phyloP scores from a whole-genome alignment of 1,140 invertebrate species.

The Drosophila sulfurigaster region DNA sequence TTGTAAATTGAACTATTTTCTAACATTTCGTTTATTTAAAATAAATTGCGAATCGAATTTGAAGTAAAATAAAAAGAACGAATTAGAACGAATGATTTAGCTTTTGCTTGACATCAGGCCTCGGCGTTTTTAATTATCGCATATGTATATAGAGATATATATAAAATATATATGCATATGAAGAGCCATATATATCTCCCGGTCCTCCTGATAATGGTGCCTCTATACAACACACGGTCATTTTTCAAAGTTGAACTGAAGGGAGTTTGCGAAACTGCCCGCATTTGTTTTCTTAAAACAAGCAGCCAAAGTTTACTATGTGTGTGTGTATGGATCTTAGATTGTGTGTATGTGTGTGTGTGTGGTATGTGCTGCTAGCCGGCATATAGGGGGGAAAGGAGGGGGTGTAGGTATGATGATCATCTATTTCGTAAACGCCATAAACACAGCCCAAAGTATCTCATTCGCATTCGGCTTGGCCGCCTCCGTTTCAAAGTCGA shows the following conservation, averaged over 20 bases:
- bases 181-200: slow-evolving; percentile 3
- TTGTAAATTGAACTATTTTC: slow-evolving; percentile 58
- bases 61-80: slow-evolving; percentile 38
- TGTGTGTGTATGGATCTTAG: slow-evolving; percentile 12
- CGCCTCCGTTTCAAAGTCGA: slow-evolving; percentile 98
- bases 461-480: slow-evolving; percentile 95
- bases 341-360: slow-evolving; percentile 24
- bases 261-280: slow-evolving; percentile 7
- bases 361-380: slow-evolving; percentile 46
- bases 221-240: slow-evolving; percentile 8
- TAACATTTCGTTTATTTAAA: slow-evolving; percentile 53
- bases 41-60: slow-evolving; percentile 41
- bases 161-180: slow-evolving; percentile 11
- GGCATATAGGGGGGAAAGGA: slow-evolving; percentile 37
- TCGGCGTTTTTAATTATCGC: slow-evolving; percentile 10
- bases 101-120: not conserved
- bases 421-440: slow-evolving; percentile 97
- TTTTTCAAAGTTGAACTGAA: slow-evolving; percentile 37
- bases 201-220: not conserved
- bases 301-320: slow-evolving; percentile 45
- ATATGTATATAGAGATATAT: slow-evolving; percentile 26
- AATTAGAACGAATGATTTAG: slow-evolving; percentile 29
- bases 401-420: slow-evolving; percentile 10
- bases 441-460: slow-evolving; percentile 99
- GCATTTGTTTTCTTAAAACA: slow-evolving; percentile 37